These are phyloP conservation scores for Numenius phaeopus DNA, from an alignment of 2,797 vertebrate genomes.

Conservation along the genomic window DNA sequence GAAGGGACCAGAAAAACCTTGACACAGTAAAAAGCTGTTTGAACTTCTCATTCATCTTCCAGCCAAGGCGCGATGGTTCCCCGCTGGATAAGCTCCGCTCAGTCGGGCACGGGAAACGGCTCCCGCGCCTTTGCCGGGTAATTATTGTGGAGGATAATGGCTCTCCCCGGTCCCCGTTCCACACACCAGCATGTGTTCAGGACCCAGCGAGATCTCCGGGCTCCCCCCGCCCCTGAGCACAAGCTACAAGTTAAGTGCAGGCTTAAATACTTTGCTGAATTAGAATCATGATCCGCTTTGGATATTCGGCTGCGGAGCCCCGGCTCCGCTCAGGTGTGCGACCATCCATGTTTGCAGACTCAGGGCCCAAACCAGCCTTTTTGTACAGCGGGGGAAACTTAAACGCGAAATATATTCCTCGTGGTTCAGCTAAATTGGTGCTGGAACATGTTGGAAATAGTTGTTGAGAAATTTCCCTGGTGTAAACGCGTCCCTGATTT, in stretches of 20 bases:
- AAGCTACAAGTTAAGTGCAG: slow-evolving; percentile 1
- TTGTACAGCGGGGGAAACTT: neutral
- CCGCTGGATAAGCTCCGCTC: neutral
- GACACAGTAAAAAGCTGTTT: neutral
- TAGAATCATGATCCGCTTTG: neutral
- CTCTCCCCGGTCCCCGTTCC: neutral
- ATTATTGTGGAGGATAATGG: neutral
- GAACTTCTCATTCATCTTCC: neutral
- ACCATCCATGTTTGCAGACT: neutral
- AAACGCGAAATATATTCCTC: neutral
- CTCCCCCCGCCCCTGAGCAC: neutral
- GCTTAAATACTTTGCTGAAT: neutral
- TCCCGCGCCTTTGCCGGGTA: neutral
- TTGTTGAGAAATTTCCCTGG: neutral
- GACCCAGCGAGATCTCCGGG: neutral
- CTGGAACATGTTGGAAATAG: neutral
- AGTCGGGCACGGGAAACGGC: neutral
- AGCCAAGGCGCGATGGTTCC: neutral
- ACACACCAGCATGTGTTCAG: neutral
- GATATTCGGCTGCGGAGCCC: neutral
- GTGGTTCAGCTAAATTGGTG: neutral
- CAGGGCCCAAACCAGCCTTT: neutral
- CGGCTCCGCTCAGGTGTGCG: neutral
- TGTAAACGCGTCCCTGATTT: neutral
- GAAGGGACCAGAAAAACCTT: neutral